Evolutionary conservation across 2,888 invertebrate species (phyloP), one percentile per base, ranked within the genome.

Genomic region (Chorisops tibialis): DNA sequence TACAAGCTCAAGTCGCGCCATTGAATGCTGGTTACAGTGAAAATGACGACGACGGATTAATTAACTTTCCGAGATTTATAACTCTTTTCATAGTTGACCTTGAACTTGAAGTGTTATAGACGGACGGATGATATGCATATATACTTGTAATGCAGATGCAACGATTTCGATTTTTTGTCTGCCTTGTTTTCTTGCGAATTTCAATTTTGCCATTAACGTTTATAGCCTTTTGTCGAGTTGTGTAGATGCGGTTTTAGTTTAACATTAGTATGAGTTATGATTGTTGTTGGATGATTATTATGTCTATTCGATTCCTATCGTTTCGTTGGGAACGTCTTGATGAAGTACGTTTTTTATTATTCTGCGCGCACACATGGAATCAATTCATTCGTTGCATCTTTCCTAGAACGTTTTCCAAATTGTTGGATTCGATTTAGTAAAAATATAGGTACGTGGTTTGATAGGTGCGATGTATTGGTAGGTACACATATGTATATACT

Each of bases 81-180:
- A 56, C 56, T 56, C 56, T 56, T 56, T 56, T 56, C 56, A 56
- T 56, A 35, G 45, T 56, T 56, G 56, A 56, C 56, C 56, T 56
- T 56, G 56, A 56, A 56, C 56, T 56, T 56, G 56, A 56, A 45
- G 45, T 43, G n/a, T 19, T 30, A 35, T 45, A 56, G 51, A 38
- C 51, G 43, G 45, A 45, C 56, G 45, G 45, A 56, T 56, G 45
- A 43, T 43, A 56, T 56, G 56, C 54, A 54, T 54, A 14, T 43
- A 30, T 30, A 9, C 7, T 7, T 30, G 30, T 30, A 30, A 30
- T 30, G 30, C 30, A 30, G 30, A 30, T 30, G 30, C 30, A 30
- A 30, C 30, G 30, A 30, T 30, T 30, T 30, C 7, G 9, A 30
- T 30, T 30, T 45, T 45, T 45, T 45, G 45, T 19, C 45, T 18